These are phyloP conservation scores for Dicyrtomina minuta DNA, from an alignment of 2,888 invertebrate genomes.

Conservation along the genomic window DNA sequence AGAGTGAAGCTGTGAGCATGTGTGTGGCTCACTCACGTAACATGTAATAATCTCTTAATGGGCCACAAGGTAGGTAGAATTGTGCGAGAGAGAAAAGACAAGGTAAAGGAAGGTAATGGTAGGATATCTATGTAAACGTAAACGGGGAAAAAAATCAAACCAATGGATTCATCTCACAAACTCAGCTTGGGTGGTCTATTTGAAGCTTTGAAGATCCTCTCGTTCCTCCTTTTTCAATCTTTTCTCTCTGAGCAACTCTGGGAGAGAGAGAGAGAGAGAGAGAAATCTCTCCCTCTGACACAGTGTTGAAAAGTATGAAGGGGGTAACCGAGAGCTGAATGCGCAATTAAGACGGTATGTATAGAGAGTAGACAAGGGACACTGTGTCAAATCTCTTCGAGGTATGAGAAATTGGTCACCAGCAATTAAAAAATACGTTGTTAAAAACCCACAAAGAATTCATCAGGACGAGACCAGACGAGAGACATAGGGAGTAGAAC, in stretches of 20 bases:
- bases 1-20: slow-evolving; percentile 11
- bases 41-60: slow-evolving; percentile 29
- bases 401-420: too few species aligned
- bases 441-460: too few species aligned
- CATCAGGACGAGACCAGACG: too few species aligned
- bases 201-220: not conserved
- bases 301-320: not conserved
- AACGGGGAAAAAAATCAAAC: not conserved
- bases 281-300: not conserved
- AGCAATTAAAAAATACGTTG: too few species aligned
- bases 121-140: not conserved
- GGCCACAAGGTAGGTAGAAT: slow-evolving; percentile 25
- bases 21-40: slow-evolving; percentile 33
- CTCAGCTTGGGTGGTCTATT: slow-evolving; percentile 20
- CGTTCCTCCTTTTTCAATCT: slow-evolving; percentile 15
- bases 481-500: too few species aligned
- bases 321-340: not conserved
- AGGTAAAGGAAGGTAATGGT: slow-evolving; percentile 30
- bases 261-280: not conserved
- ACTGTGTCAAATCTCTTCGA: too few species aligned
- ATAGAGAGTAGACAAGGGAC: too few species aligned
- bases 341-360: slow-evolving; percentile 2
- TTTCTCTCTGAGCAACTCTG: not conserved
- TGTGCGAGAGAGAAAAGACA: slow-evolving; percentile 14
- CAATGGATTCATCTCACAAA: slow-evolving; percentile 11